These are phyloP conservation scores for Rhagonycha fulva DNA, from an alignment of 2,888 invertebrate genomes.

Conservation along the genomic window DNA sequence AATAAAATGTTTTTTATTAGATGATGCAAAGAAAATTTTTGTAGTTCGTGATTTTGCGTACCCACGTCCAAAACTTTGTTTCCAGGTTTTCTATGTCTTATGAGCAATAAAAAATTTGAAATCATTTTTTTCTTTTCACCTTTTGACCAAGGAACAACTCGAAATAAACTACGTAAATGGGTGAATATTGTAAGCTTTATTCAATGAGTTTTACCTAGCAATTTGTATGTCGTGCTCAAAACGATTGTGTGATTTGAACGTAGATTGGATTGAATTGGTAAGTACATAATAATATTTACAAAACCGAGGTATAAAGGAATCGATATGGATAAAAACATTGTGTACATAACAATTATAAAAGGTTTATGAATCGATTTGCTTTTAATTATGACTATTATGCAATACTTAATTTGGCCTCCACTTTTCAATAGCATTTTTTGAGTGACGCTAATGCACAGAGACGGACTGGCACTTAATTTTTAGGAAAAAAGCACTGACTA, in stretches of 20 bases:
- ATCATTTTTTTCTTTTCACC: background rate
- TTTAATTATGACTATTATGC: background rate
- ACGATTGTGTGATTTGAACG: background rate
- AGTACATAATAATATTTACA: background rate
- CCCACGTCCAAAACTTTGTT: background rate
- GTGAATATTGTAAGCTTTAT: background rate
- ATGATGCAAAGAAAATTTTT: constrained; percentile 1
- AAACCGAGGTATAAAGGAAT: background rate
- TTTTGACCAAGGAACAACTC: background rate
- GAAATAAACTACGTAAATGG: background rate
- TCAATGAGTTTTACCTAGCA: background rate
- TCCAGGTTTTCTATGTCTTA: background rate
- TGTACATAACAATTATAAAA: background rate
- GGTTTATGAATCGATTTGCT: background rate
- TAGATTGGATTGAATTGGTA: background rate
- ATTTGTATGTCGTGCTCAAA: background rate
- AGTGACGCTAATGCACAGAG: background rate
- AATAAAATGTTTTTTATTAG: constrained; percentile 9
- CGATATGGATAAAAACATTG: background rate
- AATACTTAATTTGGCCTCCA: background rate
- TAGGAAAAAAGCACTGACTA: no score
- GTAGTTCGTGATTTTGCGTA: background rate
- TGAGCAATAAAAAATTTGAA: background rate
- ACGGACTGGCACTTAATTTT: background rate
- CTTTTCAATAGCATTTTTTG: background rate